Base-by-base conservation (phyloP, 2,888 invertebrate species). In the Thera britannica region DNA sequence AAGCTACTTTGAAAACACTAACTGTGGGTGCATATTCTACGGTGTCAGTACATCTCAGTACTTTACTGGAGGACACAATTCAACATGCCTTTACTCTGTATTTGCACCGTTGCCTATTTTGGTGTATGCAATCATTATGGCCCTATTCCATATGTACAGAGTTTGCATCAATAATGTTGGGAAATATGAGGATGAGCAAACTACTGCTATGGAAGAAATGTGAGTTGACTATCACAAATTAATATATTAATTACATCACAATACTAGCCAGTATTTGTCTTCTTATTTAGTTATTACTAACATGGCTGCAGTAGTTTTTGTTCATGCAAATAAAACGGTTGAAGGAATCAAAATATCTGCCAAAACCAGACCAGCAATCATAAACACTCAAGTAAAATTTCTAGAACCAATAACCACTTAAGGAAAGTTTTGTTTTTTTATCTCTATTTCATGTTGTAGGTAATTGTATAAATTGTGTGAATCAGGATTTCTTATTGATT, bases 11-110 rank as follows among this genome's bases (percentile, higher is more conserved):
- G 93, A 93, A 71, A 95, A 95, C 75, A 94, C 94, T 3, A 96
- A 95, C 78, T 96, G 96, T 78, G 96, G 96, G 54, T 96, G 96
- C 77, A 95, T 96, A 76, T 89, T 96, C 51, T 95, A 95, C 81
- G 96, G 95, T 2, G 87, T 94, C 63, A 94, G 95, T 76, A 95
- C 95, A 12, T 94, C 89, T 62, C 94, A 94, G 54, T 94, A 94
- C 76, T 96, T 96, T 77, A 94, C 92, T 84, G 96, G 96, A 57
- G 96, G 96, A 0, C 95, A 95, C 73, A 94, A 95, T 70, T 94
- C 95, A 0, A 94, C 95, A 69, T 96, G 96, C 76, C 88, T 96
- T 71, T 96, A 95, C 91, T 94, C 95, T n/a, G 95, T 96, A 63
- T 95, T 95, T 77, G 96, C 96, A 2, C 94, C 96, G 1, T 75